Evolutionary conservation across 64 coral and sea anemone genomes (phyloP).

Genomic region (Hydrozoanthus tunicans): DNA sequence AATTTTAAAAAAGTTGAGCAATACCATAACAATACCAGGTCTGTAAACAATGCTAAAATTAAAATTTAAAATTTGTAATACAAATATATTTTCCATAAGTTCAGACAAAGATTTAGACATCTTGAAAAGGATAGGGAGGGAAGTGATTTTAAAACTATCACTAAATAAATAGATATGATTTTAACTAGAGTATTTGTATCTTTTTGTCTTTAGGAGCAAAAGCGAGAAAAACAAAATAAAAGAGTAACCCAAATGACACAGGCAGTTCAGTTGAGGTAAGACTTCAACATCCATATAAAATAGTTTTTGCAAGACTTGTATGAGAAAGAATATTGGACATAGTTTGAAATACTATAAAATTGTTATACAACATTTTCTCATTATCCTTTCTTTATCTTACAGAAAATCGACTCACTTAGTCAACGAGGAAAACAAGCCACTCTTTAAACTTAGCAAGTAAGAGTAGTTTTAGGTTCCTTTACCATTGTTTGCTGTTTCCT

Average conservation of each 20-base stretch:
- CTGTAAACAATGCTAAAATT: too few relatives aligned
- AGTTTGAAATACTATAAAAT: too few relatives aligned
- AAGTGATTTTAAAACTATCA: not conserved
- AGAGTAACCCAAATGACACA: conserved; percentile 54
- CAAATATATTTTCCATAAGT: too few relatives aligned
- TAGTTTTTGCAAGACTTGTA: not conserved
- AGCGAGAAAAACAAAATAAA: conserved; percentile 58
- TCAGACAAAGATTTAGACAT: too few relatives aligned
- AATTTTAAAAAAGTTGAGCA: too few relatives aligned
- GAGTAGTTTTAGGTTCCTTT: not conserved
- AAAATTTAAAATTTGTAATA: too few relatives aligned
- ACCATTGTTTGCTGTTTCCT: not conserved
- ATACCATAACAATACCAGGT: too few relatives aligned
- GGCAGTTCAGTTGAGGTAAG: conserved; percentile 69
- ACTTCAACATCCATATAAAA: not conserved
- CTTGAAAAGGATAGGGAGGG: too few relatives aligned
- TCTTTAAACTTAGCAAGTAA: conserved; percentile 94
- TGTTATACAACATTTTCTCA: too few relatives aligned
- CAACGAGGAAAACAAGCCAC: conserved; percentile 56
- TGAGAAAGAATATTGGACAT: too few relatives aligned
- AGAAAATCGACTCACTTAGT: conserved; percentile 61
- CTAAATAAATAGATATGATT: not conserved
- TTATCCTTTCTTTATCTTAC: conserved; percentile 20
- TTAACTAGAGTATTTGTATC: not conserved
- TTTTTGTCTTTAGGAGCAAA: conserved; percentile 37